phyloP scores from a whole-genome alignment of 2,888 invertebrate species.

The Carterocephalus palaemon region DNA sequence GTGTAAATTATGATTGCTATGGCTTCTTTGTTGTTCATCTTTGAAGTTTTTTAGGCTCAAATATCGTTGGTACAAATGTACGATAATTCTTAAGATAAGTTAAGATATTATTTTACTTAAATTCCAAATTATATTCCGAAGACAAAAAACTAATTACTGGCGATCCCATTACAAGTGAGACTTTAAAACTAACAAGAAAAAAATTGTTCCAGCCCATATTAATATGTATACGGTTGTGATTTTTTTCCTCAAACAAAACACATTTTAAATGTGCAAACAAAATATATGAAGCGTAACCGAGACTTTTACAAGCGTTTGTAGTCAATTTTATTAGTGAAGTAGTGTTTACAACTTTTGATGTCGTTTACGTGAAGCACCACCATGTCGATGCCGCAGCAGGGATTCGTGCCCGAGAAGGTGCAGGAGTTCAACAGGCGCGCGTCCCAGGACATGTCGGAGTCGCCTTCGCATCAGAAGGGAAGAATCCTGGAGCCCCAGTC shows the following conservation, averaged over 20 bases:
- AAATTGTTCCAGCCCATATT: constrained; percentile 35
- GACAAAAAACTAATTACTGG: constrained; percentile 7
- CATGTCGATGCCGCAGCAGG: constrained; percentile 67
- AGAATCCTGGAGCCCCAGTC: constrained; percentile 27
- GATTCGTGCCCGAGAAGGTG: constrained; percentile 66
- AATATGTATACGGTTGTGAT: constrained; percentile 62
- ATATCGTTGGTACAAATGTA: too few species aligned
- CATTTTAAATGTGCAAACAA: constrained; percentile 35
- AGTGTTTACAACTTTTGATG: constrained; percentile 47
- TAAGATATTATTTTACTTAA: too few species aligned
- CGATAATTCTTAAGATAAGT: too few species aligned
- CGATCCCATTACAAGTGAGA: background rate
- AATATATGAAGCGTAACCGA: constrained; percentile 24
- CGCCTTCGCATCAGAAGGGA: constrained; percentile 38
- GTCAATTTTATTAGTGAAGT: constrained; percentile 40
- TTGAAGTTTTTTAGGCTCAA: too few species aligned
- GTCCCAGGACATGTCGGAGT: constrained; percentile 61
- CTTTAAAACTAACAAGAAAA: background rate
- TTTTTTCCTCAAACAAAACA: constrained; percentile 52
- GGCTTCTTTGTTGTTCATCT: too few species aligned
- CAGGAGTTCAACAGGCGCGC: constrained; percentile 68
- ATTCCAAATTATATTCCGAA: too few species aligned
- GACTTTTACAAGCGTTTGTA: constrained; percentile 50
- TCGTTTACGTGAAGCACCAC: constrained; percentile 41
- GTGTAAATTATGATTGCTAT: too few species aligned